phyloP scores from a whole-genome alignment of 2,113 vertebrate species.

The Edolisoma coerulescens region DNA sequence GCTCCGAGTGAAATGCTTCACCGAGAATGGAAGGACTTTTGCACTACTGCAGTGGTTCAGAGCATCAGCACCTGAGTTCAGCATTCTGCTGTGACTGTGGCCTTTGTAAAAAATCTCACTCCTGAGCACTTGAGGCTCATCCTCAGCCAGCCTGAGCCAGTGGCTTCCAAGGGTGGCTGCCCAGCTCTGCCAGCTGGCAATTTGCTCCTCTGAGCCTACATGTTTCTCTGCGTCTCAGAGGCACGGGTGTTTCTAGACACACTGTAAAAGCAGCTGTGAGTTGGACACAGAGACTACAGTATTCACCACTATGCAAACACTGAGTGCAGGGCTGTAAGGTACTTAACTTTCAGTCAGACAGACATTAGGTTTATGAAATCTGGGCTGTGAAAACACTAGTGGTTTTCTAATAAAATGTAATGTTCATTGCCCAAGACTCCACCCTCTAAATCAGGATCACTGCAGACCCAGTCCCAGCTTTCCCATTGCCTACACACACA shows the following conservation, averaged over 20 bases:
- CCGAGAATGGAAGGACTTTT: not conserved
- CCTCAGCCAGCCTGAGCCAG: not conserved
- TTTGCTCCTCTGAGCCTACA: not conserved
- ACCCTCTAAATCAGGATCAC: not conserved
- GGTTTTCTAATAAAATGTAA: not conserved
- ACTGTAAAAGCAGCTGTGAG: not conserved
- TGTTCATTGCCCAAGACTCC: not conserved
- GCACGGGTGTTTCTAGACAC: not conserved
- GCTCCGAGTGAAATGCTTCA: not conserved
- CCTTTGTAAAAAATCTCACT: not conserved
- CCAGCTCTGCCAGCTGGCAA: not conserved
- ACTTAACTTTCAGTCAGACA: not conserved
- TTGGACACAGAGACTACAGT: not conserved
- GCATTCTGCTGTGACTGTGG: not conserved
- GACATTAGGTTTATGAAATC: slow-evolving; percentile 3
- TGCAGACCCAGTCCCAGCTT: not conserved
- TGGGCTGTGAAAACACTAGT: not conserved
- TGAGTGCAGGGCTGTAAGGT: not conserved
- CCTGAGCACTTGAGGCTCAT: not conserved
- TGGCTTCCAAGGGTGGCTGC: not conserved
- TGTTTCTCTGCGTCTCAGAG: not conserved
- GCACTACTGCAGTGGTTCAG: not conserved
- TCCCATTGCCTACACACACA: not conserved
- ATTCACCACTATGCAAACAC: not conserved
- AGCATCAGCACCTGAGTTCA: not conserved